Evolutionary conservation across 2,888 invertebrate species (phyloP), one percentile per base, ranked within the genome.

Genomic region (Agrochola lota): DNA sequence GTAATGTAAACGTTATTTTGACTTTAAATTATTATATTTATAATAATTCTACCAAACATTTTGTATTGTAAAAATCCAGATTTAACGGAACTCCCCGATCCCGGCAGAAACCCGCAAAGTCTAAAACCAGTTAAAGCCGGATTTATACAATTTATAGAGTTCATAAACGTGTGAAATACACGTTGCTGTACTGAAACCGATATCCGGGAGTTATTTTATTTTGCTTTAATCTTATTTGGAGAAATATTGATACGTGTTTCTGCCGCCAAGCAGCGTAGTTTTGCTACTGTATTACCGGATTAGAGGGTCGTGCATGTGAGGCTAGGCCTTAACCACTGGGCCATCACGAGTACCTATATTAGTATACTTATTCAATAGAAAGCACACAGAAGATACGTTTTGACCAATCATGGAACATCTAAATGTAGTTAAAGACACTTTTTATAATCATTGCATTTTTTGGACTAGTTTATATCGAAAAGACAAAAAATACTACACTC

Each of bases 101-200:
- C 55, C 55, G 12, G 7, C 55, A 52, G 75, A 60, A 71, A 20
- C 17, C n/a, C 9, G 52, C 26, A 26, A 40, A 74, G n/a, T 71
- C 62, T 59, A 63, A 80, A 71, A 52, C 57, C 62, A 71, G 35
- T 85, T 59, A 85, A 80, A 59, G 85, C 81, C 67, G 55, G 70
- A 74, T 85, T 85, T 59, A 23, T 49, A 74, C 52, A 85, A 82
- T 85, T 81, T 82, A 82, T 66, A 46, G 17, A 63, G 66, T 60
- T 26, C 81, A 23, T 75, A 69, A 57, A 69, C 71, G 30, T 49
- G 71, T 78, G 40, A 67, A 80, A 66, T 83, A 80, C 55, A 57
- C 46, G 60, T 30, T 20, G 67, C 55, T 83, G 52, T 49, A 60
- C 26, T 60, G 35, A n/a, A 55, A 46, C 59, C 35, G 40, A 60